phyloP scores from a whole-genome alignment of 2,888 invertebrate genomes.

The Cephus sareptanus region DNA sequence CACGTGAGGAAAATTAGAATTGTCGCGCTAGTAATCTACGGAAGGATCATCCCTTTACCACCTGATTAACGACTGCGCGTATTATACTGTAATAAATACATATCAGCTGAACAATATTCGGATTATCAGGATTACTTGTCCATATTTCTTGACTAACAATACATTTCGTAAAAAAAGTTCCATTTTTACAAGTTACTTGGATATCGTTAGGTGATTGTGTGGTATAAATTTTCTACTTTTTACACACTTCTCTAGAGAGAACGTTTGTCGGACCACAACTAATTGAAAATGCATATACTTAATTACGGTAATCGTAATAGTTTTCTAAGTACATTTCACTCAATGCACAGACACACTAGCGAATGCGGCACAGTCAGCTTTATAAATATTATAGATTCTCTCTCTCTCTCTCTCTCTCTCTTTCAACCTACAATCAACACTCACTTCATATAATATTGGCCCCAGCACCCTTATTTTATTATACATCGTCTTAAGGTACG shows the following conservation, averaged over 20 bases:
- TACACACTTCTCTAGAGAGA: not conserved
- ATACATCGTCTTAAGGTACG: slow-evolving; percentile 34
- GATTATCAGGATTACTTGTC: not conserved
- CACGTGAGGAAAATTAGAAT: not conserved
- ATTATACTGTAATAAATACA: not conserved
- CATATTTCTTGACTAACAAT: not conserved
- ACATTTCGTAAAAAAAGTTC: slow-evolving; percentile 1
- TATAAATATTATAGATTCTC: slow-evolving; percentile 31
- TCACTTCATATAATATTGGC: slow-evolving; percentile 53
- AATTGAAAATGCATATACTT: not conserved
- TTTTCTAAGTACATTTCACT: slow-evolving; percentile 11
- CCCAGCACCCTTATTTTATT: slow-evolving; percentile 55
- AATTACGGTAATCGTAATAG: slow-evolving; percentile 18
- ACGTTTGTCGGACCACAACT: not conserved
- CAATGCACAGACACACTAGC: slow-evolving; percentile 12
- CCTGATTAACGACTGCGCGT: not conserved
- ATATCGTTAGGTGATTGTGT: no score
- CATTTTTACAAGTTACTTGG: not conserved
- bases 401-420: slow-evolving; percentile 16
- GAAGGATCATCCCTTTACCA: not conserved
- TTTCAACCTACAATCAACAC: slow-evolving; percentile 40
- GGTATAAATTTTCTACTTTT: not conserved
- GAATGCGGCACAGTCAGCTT: slow-evolving; percentile 38
- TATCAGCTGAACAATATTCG: not conserved
- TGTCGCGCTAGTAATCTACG: not conserved